A percentile compares a stretch with the other conserved stretches of the same genome.
Evolutionary conservation across 2,888 invertebrate species (phyloP).

Genomic region (Dione juno): DNA sequence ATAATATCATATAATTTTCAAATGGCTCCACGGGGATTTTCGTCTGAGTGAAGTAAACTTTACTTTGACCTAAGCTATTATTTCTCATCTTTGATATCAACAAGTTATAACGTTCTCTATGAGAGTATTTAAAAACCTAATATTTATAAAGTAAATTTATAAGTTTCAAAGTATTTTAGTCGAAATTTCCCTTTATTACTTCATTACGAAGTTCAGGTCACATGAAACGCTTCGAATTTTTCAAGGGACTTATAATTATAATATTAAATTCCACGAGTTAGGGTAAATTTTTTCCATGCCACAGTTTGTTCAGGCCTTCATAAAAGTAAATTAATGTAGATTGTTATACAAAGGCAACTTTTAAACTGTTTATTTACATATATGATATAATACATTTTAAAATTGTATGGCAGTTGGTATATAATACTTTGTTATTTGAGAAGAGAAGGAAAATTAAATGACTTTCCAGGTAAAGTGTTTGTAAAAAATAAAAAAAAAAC

Average conservation of each 20-base stretch:
- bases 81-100: neutral
- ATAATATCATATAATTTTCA: neutral
- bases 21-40: neutral
- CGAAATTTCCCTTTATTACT: conserved; percentile 14
- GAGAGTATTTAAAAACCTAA: conserved; percentile 7
- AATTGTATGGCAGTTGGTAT: too few relatives aligned
- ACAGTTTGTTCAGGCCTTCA: conserved; percentile 1
- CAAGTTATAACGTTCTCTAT: neutral
- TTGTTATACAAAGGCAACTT: neutral
- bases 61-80: neutral
- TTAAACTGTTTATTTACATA: neutral
- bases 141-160: conserved; percentile 7
- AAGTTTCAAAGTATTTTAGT: conserved; percentile 5
- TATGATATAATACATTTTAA: neutral
- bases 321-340: conserved; percentile 8
- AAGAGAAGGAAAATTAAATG: too few relatives aligned
- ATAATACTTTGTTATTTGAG: too few relatives aligned
- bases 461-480: too few relatives aligned
- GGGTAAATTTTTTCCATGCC: conserved; percentile 11
- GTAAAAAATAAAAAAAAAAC: too few relatives aligned
- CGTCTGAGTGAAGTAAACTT: neutral
- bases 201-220: conserved; percentile 30
- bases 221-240: conserved; percentile 24
- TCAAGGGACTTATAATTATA: conserved; percentile 23
- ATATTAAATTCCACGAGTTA: conserved; percentile 26